Base-by-base conservation (phyloP, 2,113 vertebrate genomes). In the Pseudopodoces humilis region DNA sequence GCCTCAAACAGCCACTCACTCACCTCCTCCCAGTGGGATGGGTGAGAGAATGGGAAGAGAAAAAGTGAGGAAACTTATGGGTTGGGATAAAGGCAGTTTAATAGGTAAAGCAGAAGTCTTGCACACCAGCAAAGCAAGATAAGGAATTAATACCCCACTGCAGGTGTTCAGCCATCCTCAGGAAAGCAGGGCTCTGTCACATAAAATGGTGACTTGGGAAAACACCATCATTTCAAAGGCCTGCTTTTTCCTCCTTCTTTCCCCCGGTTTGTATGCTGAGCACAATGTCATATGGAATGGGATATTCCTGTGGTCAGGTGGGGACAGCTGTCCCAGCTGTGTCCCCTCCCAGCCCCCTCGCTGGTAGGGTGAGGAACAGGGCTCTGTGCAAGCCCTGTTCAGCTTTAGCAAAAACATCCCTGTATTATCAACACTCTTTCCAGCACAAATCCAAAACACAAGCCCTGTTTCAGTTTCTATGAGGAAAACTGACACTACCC, bases 261-360 rank as follows among this genome's bases (percentile, higher is more conserved):
- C 5, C 15, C 15, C 0, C 1, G 18, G 25, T 63, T 43, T 77
- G 11, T 23, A 20, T 56, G 35, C 49, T 63, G 43, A 43, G 18
- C 35, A 33, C 0, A 1, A 43, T 37, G 12, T 12, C 18, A 5
- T 11, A 37, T 43, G 25, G 21, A 43, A 23, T 7, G 15, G 56
- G 44, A 56, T 21, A 43, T 43, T 7, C 22, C 41, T 63, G 25
- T 33, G 71, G 18, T 56, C 31, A 43, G 3, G 1, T 28, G 35
- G 18, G n/a, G 7, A 49, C 55, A 47, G 47, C 39, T 27, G 13
- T 71, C 20, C 41, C 11, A 14, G 14, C 43, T 71, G 30, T 35
- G 47, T 35, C 39, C 19, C 19, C 39, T 82, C 17, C 28, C n/a
- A 76, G 2, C 17, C 22, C 31, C 28, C 52, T 52, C 0, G 0